Evolutionary conservation across 2,888 invertebrate genomes (phyloP).

Genomic region (Pinctada fucata): DNA sequence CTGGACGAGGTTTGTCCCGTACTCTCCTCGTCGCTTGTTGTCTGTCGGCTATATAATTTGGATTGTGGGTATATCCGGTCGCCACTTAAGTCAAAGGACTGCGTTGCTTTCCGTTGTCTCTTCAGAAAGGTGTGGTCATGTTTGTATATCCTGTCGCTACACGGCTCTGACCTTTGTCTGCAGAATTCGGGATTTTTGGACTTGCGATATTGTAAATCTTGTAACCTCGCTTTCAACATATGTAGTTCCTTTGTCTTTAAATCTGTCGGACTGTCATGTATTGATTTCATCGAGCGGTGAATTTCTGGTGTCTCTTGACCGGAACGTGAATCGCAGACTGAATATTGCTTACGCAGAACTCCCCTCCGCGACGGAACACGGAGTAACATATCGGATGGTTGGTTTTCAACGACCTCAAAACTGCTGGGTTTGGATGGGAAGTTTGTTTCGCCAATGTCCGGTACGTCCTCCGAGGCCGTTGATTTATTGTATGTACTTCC

Average conservation of each 20-base stretch:
- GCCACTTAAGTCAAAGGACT: constrained; percentile 27
- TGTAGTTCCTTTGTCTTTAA: constrained; percentile 6
- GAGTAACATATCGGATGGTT: background rate
- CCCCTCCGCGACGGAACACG: constrained; percentile 22
- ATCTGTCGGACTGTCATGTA: background rate
- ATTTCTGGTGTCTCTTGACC: constrained; percentile 18
- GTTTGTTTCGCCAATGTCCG: constrained; percentile 13
- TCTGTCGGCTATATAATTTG: constrained; percentile 39
- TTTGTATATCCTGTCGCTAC: constrained; percentile 17
- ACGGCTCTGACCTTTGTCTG: constrained; percentile 24
- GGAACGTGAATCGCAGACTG: constrained; percentile 32
- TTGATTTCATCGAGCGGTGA: background rate
- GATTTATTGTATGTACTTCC: constrained; percentile 13
- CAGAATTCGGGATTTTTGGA: constrained; percentile 12
- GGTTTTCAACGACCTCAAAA: constrained; percentile 5
- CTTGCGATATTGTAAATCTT: constrained; percentile 19
- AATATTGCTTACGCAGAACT: constrained; percentile 28
- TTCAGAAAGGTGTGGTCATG: constrained; percentile 27
- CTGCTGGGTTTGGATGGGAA: constrained; percentile 19
- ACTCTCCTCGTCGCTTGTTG: constrained; percentile 36
- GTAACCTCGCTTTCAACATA: constrained; percentile 16
- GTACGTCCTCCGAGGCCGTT: constrained; percentile 18
- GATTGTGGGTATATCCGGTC: background rate
- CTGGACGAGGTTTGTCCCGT: constrained; percentile 17
- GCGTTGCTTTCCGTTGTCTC: constrained; percentile 21